phyloP scores from a whole-genome alignment of 2,888 invertebrate species.

The Diarsia mendica region DNA sequence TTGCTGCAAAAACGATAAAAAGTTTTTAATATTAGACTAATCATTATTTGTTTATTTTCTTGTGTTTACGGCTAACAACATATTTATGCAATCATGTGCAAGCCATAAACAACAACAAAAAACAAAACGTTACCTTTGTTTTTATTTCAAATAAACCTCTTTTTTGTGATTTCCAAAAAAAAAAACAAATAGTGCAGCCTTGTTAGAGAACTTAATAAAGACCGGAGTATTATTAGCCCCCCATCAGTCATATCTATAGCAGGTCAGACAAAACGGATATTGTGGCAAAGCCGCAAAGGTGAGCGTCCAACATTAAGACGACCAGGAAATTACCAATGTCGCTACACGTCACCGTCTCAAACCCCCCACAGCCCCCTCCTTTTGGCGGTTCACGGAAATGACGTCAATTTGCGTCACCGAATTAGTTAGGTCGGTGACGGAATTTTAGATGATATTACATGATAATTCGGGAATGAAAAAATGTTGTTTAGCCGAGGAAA shows the following conservation, averaged over 20 bases:
- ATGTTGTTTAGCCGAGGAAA: slow-evolving; percentile 22
- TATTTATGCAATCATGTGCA: too few relatives aligned
- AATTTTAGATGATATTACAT: slow-evolving; percentile 58
- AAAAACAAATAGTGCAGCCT: not conserved
- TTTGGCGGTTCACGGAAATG: slow-evolving; percentile 65
- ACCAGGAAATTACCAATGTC: slow-evolving; percentile 68
- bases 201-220: not conserved
- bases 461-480: slow-evolving; percentile 44
- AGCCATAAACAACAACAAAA: too few relatives aligned
- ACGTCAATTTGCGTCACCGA: slow-evolving; percentile 66
- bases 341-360: slow-evolving; percentile 56
- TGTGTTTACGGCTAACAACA: too few relatives aligned
- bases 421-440: slow-evolving; percentile 60
- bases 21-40: not conserved
- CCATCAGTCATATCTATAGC: slow-evolving; percentile 39
- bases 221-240: not conserved
- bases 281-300: slow-evolving; percentile 47
- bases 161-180: not conserved
- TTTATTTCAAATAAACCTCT: not conserved
- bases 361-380: slow-evolving; percentile 33
- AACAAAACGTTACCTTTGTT: too few relatives aligned
- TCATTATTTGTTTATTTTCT: not conserved
- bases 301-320: slow-evolving; percentile 57
- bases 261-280: slow-evolving; percentile 51
- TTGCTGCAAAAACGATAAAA: not conserved